Evolutionary conservation across 1,140 invertebrate genomes (phyloP).

Genomic region (Oedothorax gibbosus): DNA sequence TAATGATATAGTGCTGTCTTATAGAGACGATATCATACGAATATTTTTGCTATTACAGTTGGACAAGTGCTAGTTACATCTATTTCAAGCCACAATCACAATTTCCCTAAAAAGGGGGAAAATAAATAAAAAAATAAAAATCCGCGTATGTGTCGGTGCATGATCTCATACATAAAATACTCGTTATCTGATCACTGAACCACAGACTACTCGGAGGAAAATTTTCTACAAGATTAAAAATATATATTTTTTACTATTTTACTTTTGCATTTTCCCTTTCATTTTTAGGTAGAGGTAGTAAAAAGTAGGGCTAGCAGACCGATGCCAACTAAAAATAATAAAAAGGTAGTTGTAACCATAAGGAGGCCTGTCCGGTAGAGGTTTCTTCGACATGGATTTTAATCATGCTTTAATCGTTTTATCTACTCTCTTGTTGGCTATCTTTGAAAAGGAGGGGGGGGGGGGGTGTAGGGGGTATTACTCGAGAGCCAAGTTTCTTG

Average conservation of each 20-base stretch:
- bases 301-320: not conserved
- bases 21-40: no score
- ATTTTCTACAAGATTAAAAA: slow-evolving; percentile 46
- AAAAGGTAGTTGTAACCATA: not conserved
- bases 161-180: slow-evolving; percentile 50
- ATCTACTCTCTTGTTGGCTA: slow-evolving; percentile 9
- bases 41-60: no score
- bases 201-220: slow-evolving; percentile 6
- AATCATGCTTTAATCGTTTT: slow-evolving; percentile 50
- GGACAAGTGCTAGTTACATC: no score
- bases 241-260: slow-evolving; percentile 19
- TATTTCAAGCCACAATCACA: no score
- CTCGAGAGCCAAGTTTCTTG: slow-evolving; percentile 14
- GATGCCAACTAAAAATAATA: slow-evolving; percentile 10
- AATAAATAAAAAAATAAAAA: not conserved
- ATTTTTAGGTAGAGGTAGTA: slow-evolving; percentile 16
- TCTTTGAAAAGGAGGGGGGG: not conserved
- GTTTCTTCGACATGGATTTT: slow-evolving; percentile 41
- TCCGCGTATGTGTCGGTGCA: slow-evolving; percentile 23
- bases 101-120: no score
- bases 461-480: not conserved
- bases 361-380: not conserved
- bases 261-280: not conserved
- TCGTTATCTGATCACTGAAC: slow-evolving; percentile 40
- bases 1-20: no score